Evolutionary conservation across 2,797 vertebrate species (phyloP), one percentile per base, ranked within the genome.

Genomic region (Avahi laniger): DNA sequence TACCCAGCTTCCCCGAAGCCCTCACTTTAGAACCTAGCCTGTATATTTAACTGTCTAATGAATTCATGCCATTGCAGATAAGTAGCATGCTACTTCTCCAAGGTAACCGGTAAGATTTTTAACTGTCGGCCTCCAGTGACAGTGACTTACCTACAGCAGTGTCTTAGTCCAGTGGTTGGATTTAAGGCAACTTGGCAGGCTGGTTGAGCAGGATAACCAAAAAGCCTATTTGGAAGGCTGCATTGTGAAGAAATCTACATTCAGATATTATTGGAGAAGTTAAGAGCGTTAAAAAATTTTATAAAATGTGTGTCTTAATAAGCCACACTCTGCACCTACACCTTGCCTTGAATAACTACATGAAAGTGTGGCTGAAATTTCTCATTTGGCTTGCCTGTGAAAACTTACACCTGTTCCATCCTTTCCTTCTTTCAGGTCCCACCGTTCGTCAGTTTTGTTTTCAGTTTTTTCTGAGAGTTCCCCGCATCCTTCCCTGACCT

Each of bases 281-380:
- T 86, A 93, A 86, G 54, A 35, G 22, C 67, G 90, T 57, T 89
- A 73, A 91, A 95, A 96, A 20, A 76, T 20, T 30, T 84, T 93
- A 88, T 59, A 76, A 50, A 70, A 87, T 63, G 12, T 78, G 24
- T 46, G 38, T 78, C 41, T 73, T 93, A 76, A 81, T 26, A 92
- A 5, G 17, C 8, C n/a, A 20, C 52, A 20, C 52, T 91, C 76
- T 65, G 26, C 46, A 59, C 7, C 26, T 52, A 57, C 61, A 65
- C 54, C 38, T 92, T 87, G 24, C 15, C 59, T 86, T 84, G 8
- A 96, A 79, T 81, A 76, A 85, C 9, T 82, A 65, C 41, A 35
- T 38, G 17, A 95, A 91, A 85, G 46, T 43, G 4, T 35, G 24
- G 8, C 91, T 94, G 24, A 86, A 82, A 59, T 75, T 92, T 88